Base-by-base conservation (phyloP, 2,888 invertebrate genomes). In the Drosophila imparisetae region DNA sequence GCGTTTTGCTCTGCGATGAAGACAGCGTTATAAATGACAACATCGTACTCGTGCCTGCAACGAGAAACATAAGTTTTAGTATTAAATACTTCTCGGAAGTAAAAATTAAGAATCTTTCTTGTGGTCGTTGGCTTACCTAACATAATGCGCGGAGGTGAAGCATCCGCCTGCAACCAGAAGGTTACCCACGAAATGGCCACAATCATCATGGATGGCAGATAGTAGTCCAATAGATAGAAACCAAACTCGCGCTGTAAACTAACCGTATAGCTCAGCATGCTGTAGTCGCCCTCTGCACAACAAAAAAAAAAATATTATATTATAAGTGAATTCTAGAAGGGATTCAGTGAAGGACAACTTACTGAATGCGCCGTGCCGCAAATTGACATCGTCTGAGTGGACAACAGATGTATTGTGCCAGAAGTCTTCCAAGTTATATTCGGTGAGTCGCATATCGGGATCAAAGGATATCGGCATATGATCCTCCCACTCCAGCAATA, bases 121-220 rank as follows among this genome's bases (percentile, higher is more conserved):
- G 18, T 18, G 1, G 1, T 7, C 0, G 1, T 2, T 2, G 13
- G 30, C 83, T 64, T 76, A 91, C 91, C 91, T 64, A 91, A 59
- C 91, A 91, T 91, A 32, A 91, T 92, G 5, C 91, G 89, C 0
- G 91, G 91, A 1, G 91, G 91, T 0, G 91, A 91, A 4, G 90
- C 90, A 73, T 91, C 91, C 0, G 91, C 91, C 55, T 91, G 91
- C 57, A 91, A 65, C 91, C 91, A 91, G 45, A 91, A 91, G 36
- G 92, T 91, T 5, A 91, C 91, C 91, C 91, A 91, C 0, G 91
- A 91, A 4, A 91, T 91, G 60, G 91, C 91, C n/a, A 91, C 91
- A 58, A 91, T 91, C 91, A 91, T 91, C 91, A 91, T 91, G 29
- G 91, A 91, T 6, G 91, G 91, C 76, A 91, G 54, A 74, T 91